phyloP scores from a whole-genome alignment of 2,797 vertebrate genomes.

The Enoplosus armatus region DNA sequence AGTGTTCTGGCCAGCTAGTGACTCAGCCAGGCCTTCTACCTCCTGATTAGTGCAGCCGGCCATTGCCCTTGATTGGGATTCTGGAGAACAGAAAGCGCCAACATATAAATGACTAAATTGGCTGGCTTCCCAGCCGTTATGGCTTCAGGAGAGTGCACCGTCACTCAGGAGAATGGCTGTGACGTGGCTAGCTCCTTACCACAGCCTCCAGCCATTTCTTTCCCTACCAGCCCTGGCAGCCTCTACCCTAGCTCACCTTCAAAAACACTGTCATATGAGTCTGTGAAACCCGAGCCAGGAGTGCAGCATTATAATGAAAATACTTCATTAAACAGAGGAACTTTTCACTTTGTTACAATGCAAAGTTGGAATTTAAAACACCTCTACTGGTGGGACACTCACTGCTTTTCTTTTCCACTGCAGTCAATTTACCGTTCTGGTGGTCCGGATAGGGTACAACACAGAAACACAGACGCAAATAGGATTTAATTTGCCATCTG shows the following conservation, averaged over 20 bases:
- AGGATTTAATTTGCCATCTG: not conserved
- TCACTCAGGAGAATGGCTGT: constrained; percentile 47
- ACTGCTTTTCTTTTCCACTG: not conserved
- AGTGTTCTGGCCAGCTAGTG: constrained; percentile 43
- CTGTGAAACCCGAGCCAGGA: constrained; percentile 34
- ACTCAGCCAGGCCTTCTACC: constrained; percentile 36
- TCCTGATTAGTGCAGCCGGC: constrained; percentile 53
- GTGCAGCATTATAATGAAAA: constrained; percentile 14
- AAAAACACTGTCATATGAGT: constrained; percentile 28
- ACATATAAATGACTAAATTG: constrained; percentile 78
- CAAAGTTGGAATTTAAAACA: constrained; percentile 3
- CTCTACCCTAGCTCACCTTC: constrained; percentile 15
- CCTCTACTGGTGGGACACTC: not conserved
- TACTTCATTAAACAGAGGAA: constrained; percentile 14
- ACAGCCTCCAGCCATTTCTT: constrained; percentile 28
- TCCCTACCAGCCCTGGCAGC: constrained; percentile 12
- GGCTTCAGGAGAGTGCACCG: constrained; percentile 26
- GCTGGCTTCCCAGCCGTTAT: constrained; percentile 62
- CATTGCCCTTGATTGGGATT: constrained; percentile 62
- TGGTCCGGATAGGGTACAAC: not conserved
- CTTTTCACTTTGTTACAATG: constrained; percentile 11
- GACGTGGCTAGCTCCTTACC: constrained; percentile 19
- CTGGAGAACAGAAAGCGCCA: constrained; percentile 39
- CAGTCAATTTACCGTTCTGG: not conserved
- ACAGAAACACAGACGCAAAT: not conserved